Percentiles rank a stretch among this genome's conserved stretches.
These are phyloP conservation scores for Drosophila dunni DNA, from an alignment of 1,140 invertebrate genomes.

Conservation along the genomic window DNA sequence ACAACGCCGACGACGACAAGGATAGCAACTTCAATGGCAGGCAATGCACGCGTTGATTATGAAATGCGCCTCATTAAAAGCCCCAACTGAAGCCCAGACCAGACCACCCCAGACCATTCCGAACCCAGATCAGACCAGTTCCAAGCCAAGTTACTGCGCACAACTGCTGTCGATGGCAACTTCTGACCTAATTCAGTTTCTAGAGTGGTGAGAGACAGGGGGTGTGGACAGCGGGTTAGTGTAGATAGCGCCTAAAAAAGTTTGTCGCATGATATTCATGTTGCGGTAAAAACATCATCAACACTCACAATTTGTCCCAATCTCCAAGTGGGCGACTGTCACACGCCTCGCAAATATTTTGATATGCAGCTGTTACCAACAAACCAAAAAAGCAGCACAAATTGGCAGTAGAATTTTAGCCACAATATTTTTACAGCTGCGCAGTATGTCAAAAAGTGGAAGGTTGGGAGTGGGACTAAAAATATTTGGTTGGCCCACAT, in stretches of 20 bases:
- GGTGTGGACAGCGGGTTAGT: neutral
- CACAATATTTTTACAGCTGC: conserved; percentile 79
- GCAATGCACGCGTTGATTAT: conserved; percentile 71
- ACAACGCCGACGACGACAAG: neutral
- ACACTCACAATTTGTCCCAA: conserved; percentile 44
- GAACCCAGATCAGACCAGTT: too few relatives aligned
- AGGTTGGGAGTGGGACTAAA: conserved; percentile 37
- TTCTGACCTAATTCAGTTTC: conserved; percentile 61
- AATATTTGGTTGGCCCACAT: conserved; percentile 75
- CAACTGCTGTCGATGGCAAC: conserved; percentile 36
- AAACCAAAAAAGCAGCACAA: conserved; percentile 61
- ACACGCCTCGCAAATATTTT: conserved; percentile 75
- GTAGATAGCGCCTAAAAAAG: conserved; percentile 37
- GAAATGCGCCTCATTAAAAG: conserved; percentile 80
- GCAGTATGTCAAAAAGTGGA: neutral
- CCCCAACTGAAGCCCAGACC: conserved; percentile 25
- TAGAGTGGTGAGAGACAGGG: neutral
- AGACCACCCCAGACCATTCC: too few relatives aligned
- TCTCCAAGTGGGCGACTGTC: conserved; percentile 56
- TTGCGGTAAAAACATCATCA: conserved; percentile 58
- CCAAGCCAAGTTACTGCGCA: neutral
- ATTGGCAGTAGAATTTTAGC: conserved; percentile 72
- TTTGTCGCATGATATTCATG: conserved; percentile 51
- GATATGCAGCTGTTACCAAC: conserved; percentile 60
- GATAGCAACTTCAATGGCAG: conserved; percentile 49